These are phyloP conservation scores for Grallaria varia DNA, from an alignment of 2,113 vertebrate genomes.

Conservation along the genomic window DNA sequence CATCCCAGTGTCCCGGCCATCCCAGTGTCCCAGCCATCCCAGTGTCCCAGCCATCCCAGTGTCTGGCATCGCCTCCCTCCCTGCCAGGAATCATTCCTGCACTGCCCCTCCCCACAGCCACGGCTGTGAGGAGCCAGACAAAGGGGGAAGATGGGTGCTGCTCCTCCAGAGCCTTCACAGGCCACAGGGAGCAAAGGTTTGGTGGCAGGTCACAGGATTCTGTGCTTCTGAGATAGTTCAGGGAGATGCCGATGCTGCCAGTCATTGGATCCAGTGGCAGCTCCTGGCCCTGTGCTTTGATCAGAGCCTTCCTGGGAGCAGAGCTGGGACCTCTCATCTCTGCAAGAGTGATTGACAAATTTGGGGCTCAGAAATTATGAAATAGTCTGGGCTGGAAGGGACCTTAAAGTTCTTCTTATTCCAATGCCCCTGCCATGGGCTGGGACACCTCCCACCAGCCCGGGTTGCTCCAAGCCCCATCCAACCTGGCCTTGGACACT, in stretches of 20 bases:
- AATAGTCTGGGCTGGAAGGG: background rate
- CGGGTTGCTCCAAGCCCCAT: rapidly evolving
- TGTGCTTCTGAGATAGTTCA: rapidly evolving
- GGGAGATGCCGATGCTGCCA: background rate
- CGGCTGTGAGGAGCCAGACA: background rate
- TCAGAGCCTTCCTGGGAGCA: background rate
- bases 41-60: rapidly evolving
- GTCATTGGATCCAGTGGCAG: rapidly evolving
- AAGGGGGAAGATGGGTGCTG: background rate
- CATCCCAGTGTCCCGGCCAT: background rate
- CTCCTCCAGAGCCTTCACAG: background rate
- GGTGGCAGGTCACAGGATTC: background rate
- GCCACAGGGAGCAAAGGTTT: background rate
- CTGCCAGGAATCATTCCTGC: background rate
- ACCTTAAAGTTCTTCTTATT: background rate
- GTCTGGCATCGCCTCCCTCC: background rate
- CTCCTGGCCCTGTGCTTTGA: background rate
- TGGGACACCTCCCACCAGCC: background rate
- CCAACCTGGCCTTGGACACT: background rate
- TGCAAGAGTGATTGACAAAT: background rate
- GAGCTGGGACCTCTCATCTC: background rate
- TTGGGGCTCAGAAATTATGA: background rate
- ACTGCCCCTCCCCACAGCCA: rapidly evolving
- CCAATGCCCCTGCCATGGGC: background rate
- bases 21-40: no score